Evolutionary conservation across 53 echinoderm and acorn worm species (phyloP), one percentile per base, ranked within the genome.

Genomic region (Holothuria scabra): DNA sequence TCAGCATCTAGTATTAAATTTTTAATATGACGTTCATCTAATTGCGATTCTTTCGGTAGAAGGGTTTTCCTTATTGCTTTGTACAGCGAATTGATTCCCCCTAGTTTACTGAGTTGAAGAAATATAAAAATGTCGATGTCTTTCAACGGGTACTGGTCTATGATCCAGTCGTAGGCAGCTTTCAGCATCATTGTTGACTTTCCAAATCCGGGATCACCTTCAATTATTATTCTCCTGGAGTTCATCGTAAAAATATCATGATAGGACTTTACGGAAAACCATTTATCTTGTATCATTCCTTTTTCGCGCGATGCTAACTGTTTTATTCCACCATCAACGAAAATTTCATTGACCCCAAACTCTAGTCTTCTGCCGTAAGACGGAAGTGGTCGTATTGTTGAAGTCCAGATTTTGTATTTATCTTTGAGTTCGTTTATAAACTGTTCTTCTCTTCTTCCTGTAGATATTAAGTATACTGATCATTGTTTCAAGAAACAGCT

Each of bases 101-200:
- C 13, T 8, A 78, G 29, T 21, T 49, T 28, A 21, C 52, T 78
- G 14, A 78, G n/a, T 57, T 18, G 28, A 26, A 78, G 58, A 2
- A 78, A 55, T 1, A 78, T 78, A 16, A 78, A 78, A 26, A 78
- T 56, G 1, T 58, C 33, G 0, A 31, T 48, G 52, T 78, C 57
- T n/a, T 78, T 78, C 11, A 56, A 34, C 3, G 64, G 64, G 28
- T 58, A 57, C 12, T 55, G 56, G 22, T 56, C 21, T 1, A 12
- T 72, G 58, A 13, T 56, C 78, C 78, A 78, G 78, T 78, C 78
- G 26, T 78, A 29, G 21, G 58, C 78, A 10, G 78, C 78, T 32
- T 78, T 46, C 1, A 58, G 58, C 21, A 78, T 78, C 78, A 78
- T 78, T 12, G 32, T 56, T 57, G 78, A 78, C 32, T 78, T 78